These are phyloP conservation scores for Aleiodes testaceus DNA, from an alignment of 2,888 invertebrate genomes.

Conservation along the genomic window DNA sequence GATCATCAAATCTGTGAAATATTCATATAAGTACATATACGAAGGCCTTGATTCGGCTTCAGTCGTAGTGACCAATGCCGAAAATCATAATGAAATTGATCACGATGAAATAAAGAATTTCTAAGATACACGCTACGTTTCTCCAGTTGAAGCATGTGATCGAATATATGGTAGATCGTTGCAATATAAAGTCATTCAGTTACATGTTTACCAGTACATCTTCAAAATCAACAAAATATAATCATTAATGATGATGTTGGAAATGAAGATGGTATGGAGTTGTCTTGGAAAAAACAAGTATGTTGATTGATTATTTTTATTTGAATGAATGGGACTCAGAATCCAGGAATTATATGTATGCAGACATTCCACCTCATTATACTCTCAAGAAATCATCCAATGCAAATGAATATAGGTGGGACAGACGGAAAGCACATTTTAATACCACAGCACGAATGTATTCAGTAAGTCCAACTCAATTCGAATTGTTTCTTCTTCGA, in stretches of 20 bases:
- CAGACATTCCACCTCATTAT: conserved; percentile 11
- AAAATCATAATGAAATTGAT: conserved; percentile 4
- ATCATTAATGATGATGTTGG: conserved; percentile 1
- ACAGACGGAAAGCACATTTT: conserved; percentile 1
- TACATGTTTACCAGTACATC: conserved; percentile 4
- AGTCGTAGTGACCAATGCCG: neutral
- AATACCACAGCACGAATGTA: neutral
- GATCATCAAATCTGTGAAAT: too few species aligned
- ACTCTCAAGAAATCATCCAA: neutral
- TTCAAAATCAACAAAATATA: conserved; percentile 16
- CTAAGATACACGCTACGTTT: conserved; percentile 46
- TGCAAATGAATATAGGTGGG: neutral
- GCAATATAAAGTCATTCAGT: conserved; percentile 8
- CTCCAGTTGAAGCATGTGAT: conserved; percentile 50
- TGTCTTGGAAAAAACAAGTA: conserved; percentile 3
- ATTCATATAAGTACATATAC: neutral
- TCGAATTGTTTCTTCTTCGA: conserved; percentile 57
- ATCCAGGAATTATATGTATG: conserved; percentile 33
- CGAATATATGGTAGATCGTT: neutral
- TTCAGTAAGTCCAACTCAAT: conserved; percentile 43
- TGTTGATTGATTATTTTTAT: conserved; percentile 37
- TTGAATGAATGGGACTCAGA: conserved; percentile 33
- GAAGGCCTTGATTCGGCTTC: conserved; percentile 1
- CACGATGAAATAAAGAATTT: conserved; percentile 36
- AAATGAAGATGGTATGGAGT: conserved; percentile 2